Base-by-base conservation (phyloP, 2,113 vertebrate species). In the Seriola aureovittata region DNA sequence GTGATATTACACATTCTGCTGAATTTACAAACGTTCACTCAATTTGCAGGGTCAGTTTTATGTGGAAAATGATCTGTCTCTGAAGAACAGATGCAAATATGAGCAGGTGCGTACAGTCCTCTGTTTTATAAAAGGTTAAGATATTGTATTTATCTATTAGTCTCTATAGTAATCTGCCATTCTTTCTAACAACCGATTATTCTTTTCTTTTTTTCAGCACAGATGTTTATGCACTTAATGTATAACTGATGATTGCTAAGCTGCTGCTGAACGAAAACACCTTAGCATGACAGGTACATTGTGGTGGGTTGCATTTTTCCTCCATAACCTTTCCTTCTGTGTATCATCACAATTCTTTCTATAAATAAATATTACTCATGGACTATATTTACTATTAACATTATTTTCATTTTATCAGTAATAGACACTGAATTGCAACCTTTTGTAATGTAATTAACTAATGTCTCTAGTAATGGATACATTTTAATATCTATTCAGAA, bases 401-500 rank as follows among this genome's bases (percentile, higher is more conserved):
- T 58, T 4, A 57, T 44, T 21, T 59, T 38, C 0, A 44, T 72
- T 59, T 59, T 59, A 71, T 58, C 44, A 46, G 11, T 46, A 12
- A 46, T 5, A 38, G 36, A 38, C 12, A 1, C 19, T 4, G 42
- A 69, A 36, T 5, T n/a, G 4, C 21, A 42, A 21, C 8, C n/a
- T 40, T 16, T 57, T 1, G 3, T 52, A 8, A 54, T 69, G 46
- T n/a, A 59, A 46, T 60, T 48, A 48, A 21, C 17, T 34, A 12
- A 50, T 54, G 42, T n/a, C 34, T 66, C 11, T 21, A 23, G n/a
- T 38, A 58, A 46, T 4, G 58, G 58, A 46, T 4, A 5, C 6
- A 54, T 57, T 67, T 84, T 29, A 0, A 63, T 63, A 42, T 68
- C 8, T 63, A 44, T 50, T 64, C 62, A 29, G 16, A 65, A 54